These are phyloP conservation scores for Taenioides sp. DNA, from an alignment of 2,797 vertebrate species.

Conservation along the genomic window DNA sequence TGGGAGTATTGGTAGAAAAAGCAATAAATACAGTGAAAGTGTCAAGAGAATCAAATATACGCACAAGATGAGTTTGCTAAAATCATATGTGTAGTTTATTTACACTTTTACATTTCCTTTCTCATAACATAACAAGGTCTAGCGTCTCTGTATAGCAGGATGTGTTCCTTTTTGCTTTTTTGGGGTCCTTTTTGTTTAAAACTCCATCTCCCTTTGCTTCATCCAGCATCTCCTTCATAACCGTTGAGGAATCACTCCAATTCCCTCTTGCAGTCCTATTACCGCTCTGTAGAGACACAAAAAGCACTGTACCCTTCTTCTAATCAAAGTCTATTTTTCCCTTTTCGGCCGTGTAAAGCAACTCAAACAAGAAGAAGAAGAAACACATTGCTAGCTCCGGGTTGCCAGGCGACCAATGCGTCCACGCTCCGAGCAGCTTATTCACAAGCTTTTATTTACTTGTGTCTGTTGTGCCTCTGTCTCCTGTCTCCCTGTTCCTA, in stretches of 20 bases:
- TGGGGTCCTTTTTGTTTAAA: conserved; percentile 11
- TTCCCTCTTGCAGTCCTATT: conserved; percentile 34
- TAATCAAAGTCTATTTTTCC: conserved; percentile 58
- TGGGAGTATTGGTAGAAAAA: no score
- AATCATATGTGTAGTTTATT: no score
- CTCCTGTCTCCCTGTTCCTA: conserved; percentile 25
- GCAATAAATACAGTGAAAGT: no score
- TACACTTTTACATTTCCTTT: no score
- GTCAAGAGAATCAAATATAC: no score
- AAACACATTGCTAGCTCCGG: conserved; percentile 56
- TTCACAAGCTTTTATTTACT: conserved; percentile 66
- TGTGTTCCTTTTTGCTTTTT: conserved; percentile 45
- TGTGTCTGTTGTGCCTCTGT: conserved; percentile 13
- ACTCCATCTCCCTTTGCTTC: background rate
- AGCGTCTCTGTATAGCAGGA: conserved; percentile 20
- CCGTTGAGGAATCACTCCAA: conserved; percentile 18
- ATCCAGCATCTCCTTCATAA: conserved; percentile 5
- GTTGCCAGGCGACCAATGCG: conserved; percentile 73
- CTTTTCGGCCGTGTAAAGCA: conserved; percentile 54
- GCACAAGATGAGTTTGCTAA: no score
- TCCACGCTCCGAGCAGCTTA: conserved; percentile 59
- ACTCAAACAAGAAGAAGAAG: conserved; percentile 60
- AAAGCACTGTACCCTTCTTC: conserved; percentile 37
- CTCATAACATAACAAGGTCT: no score
- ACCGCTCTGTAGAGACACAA: conserved; percentile 26